phyloP scores from a whole-genome alignment of 2,797 vertebrate species.

The Coendou prehensilis region DNA sequence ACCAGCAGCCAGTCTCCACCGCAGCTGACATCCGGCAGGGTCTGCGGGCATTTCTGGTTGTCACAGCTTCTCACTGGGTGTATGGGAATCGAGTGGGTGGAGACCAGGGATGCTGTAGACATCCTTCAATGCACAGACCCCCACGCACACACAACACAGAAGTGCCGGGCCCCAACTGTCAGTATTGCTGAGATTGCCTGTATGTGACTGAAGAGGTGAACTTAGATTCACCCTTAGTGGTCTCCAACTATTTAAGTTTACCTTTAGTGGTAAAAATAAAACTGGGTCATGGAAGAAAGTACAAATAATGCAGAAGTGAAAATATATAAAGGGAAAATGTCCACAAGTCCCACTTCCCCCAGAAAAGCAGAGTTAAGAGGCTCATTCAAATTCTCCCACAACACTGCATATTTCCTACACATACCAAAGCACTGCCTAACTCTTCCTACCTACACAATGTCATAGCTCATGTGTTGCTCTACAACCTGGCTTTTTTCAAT shows the following conservation, averaged over 20 bases:
- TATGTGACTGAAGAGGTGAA: background rate
- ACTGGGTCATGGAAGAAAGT: background rate
- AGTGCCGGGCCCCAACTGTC: accelerated
- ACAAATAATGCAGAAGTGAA: background rate
- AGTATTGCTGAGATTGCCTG: accelerated
- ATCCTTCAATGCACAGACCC: accelerated
- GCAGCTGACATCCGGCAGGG: background rate
- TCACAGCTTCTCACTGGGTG: background rate
- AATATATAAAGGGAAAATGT: background rate
- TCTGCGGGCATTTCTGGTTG: background rate
- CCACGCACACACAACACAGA: background rate
- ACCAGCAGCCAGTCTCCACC: accelerated
- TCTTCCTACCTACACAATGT: background rate
- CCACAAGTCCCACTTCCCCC: background rate
- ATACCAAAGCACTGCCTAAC: background rate
- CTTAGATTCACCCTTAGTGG: accelerated
- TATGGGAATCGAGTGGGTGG: accelerated
- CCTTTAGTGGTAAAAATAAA: background rate
- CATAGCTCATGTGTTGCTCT: accelerated
- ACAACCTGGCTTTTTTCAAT: background rate
- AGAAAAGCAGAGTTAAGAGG: background rate
- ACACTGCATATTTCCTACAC: background rate
- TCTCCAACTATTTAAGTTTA: background rate
- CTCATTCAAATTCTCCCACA: background rate
- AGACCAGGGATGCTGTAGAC: accelerated